Evolutionary conservation across 1,140 invertebrate genomes (phyloP).

Genomic region (Listronotus oregonensis): DNA sequence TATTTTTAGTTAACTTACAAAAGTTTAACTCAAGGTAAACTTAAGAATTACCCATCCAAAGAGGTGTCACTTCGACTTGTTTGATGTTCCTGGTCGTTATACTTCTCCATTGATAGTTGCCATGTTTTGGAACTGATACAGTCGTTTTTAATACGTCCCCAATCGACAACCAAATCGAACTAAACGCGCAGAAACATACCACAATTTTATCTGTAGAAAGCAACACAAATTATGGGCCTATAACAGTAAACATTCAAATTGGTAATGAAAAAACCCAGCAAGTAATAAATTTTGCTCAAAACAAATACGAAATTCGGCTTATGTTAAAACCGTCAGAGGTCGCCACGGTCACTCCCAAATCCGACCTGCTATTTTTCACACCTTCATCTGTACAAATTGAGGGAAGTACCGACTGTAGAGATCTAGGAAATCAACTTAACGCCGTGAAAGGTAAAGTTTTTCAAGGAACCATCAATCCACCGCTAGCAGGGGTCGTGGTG

Average conservation of each 20-base stretch:
- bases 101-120: slow-evolving; percentile 79
- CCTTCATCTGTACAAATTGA: slow-evolving; percentile 67
- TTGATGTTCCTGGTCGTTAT: slow-evolving; percentile 73
- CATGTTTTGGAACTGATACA: slow-evolving; percentile 71
- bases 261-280: slow-evolving; percentile 42
- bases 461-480: slow-evolving; percentile 61
- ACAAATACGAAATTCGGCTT: slow-evolving; percentile 45
- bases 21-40: slow-evolving; percentile 39
- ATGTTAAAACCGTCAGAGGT: slow-evolving; percentile 59
- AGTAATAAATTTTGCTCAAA: slow-evolving; percentile 39
- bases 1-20: too few relatives aligned
- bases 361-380: slow-evolving; percentile 73
- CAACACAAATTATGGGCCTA: slow-evolving; percentile 47
- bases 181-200: slow-evolving; percentile 55
- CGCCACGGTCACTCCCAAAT: slow-evolving; percentile 66
- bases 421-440: slow-evolving; percentile 63
- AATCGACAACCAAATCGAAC: slow-evolving; percentile 48
- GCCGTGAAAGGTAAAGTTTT: slow-evolving; percentile 63
- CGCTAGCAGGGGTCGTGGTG: slow-evolving; percentile 57
- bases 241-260: slow-evolving; percentile 49
- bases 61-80: slow-evolving; percentile 59
- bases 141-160: slow-evolving; percentile 57
- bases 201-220: slow-evolving; percentile 47
- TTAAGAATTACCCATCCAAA: slow-evolving; percentile 34
- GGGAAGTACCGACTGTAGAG: slow-evolving; percentile 75